Evolutionary conservation across 2,888 invertebrate genomes (phyloP), one percentile per base, ranked within the genome.

Genomic region (Mythimna lalbum): DNA sequence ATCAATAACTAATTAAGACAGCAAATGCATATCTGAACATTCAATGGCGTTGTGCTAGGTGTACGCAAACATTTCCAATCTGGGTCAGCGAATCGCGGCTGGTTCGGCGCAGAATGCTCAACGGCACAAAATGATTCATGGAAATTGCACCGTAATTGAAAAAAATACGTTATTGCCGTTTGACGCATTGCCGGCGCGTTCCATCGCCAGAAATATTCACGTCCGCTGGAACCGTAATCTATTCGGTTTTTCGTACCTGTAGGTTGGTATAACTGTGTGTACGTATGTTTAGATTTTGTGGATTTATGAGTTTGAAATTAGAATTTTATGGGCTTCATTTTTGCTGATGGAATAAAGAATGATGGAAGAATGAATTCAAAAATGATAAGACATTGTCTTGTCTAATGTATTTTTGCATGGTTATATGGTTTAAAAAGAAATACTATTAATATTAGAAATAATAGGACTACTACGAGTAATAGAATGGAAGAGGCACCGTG

Each of bases 101-200:
- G 84, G 87, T 86, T 85, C 86, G 85, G 88, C 85, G 85, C 85
- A 88, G 90, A 90, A 90, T 90, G 90, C 90, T 92, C 91, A 87
- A 81, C 89, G 91, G 90, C 87, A 90, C 90, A 90, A 92, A 91
- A 93, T 94, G 94, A 95, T 94, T 93, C 94, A 95, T 94, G 93
- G 91, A 93, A 93, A 94, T 95, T 94, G 95, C 92, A 91, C 88
- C 86, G 94, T 94, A 94, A 95, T 95, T 94, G 94, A 94, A 95
- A 94, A 94, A 94, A 94, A 95, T 93, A 94, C 94, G 92, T 93
- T 94, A 94, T 94, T 93, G 93, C 93, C 89, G 88, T 92, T 93
- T 94, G 94, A 94, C 92, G 93, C 91, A 93, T 93, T 91, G 93
- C 91, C 87, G 85, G 89, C 86, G 89, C 88, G 88, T 87, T 87